A percentile compares a stretch with the other conserved stretches of the same genome.
Evolutionary conservation across 2,113 vertebrate species (phyloP).

Genomic region (Pomatorhinus ruficollis): DNA sequence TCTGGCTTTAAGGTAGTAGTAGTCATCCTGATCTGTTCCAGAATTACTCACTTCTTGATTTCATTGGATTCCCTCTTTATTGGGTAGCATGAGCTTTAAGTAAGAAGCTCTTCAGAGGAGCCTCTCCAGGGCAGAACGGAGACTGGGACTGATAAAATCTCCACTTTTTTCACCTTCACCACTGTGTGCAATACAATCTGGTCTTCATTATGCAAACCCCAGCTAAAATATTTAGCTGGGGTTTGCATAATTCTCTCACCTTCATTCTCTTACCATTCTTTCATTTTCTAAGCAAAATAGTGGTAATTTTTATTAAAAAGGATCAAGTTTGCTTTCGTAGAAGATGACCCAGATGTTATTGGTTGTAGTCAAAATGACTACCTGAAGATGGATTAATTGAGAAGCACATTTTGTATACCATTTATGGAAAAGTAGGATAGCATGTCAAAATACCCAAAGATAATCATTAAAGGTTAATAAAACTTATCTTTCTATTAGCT

Average conservation of each 20-base stretch:
- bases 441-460: not conserved
- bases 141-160: not conserved
- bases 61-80: not conserved
- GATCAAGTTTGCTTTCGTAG: not conserved
- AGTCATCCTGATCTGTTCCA: not conserved
- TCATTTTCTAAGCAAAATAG: not conserved
- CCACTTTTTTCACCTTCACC: not conserved
- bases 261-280: not conserved
- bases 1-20: not conserved
- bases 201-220: not conserved
- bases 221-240: not conserved
- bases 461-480: conserved; percentile 33
- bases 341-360: not conserved
- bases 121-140: not conserved
- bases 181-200: not conserved
- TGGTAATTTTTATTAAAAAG: not conserved
- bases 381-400: not conserved
- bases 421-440: not conserved
- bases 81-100: not conserved
- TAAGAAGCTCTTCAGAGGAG: not conserved
- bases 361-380: not conserved
- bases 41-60: not conserved
- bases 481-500: not conserved
- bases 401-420: not conserved
- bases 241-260: not conserved